phyloP scores from a whole-genome alignment of 2,888 invertebrate genomes.

The Megastigmus dorsalis region DNA sequence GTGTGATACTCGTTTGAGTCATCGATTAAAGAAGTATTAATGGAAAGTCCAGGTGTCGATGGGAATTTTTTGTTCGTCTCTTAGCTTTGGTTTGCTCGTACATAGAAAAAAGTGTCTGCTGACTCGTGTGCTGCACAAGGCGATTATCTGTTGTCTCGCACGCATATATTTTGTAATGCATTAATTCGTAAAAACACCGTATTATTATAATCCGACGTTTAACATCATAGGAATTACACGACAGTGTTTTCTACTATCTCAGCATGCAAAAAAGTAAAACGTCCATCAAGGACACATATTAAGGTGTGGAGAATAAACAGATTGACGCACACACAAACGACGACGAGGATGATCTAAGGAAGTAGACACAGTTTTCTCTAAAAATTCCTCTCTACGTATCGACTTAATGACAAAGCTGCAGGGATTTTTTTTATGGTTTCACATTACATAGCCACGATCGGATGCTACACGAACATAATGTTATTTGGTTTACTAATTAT shows the following conservation, averaged over 20 bases:
- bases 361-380: conserved; percentile 20
- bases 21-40: conserved; percentile 13
- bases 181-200: conserved; percentile 27
- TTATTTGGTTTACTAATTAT: too few relatives aligned
- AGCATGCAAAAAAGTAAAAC: conserved; percentile 36
- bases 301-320: conserved; percentile 3
- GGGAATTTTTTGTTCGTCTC: background rate
- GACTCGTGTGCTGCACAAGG: background rate
- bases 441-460: too few relatives aligned
- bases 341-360: conserved; percentile 37
- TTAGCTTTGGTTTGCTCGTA: conserved; percentile 15
- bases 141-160: background rate
- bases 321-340: conserved; percentile 20
- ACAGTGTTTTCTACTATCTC: conserved; percentile 18
- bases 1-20: background rate
- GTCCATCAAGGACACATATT: background rate
- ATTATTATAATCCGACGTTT: conserved; percentile 23
- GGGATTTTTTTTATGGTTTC: too few relatives aligned
- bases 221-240: conserved; percentile 33
- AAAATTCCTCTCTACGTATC: too few relatives aligned
- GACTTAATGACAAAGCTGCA: too few relatives aligned
- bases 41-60: background rate
- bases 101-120: conserved; percentile 23
- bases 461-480: too few relatives aligned
- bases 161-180: background rate